Evolutionary conservation across 2,113 vertebrate genomes (phyloP).

Genomic region (Egretta garzetta): DNA sequence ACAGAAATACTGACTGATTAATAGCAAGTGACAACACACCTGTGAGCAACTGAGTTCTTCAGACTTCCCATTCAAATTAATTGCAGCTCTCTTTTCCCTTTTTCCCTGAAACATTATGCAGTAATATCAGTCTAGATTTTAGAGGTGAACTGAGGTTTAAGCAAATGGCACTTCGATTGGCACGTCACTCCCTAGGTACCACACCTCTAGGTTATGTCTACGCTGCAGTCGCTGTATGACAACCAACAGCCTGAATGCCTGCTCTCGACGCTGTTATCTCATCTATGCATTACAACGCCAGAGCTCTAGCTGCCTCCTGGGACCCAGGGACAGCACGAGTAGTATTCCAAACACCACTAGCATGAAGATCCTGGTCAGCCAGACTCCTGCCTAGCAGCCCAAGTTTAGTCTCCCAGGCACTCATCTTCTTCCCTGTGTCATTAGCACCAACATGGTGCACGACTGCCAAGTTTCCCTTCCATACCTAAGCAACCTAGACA

Average conservation of each 20-base stretch:
- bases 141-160: background rate
- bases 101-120: background rate
- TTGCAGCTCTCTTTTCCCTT: background rate
- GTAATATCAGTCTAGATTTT: background rate
- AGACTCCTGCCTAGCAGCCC: background rate
- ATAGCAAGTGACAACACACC: background rate
- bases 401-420: background rate
- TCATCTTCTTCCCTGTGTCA: background rate
- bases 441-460: background rate
- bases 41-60: background rate
- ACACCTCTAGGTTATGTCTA: background rate
- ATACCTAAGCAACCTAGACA: background rate
- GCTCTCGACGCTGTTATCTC: background rate
- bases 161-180: background rate
- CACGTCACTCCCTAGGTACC: background rate
- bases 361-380: background rate
- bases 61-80: background rate
- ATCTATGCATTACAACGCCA: fast-evolving
- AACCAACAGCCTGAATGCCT: background rate
- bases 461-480: background rate
- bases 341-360: background rate
- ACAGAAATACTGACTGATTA: background rate
- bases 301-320: background rate
- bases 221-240: background rate
- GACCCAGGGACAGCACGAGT: fast-evolving